Evolutionary conservation across 2,797 vertebrate genomes (phyloP).

Genomic region (Danio choprae): DNA sequence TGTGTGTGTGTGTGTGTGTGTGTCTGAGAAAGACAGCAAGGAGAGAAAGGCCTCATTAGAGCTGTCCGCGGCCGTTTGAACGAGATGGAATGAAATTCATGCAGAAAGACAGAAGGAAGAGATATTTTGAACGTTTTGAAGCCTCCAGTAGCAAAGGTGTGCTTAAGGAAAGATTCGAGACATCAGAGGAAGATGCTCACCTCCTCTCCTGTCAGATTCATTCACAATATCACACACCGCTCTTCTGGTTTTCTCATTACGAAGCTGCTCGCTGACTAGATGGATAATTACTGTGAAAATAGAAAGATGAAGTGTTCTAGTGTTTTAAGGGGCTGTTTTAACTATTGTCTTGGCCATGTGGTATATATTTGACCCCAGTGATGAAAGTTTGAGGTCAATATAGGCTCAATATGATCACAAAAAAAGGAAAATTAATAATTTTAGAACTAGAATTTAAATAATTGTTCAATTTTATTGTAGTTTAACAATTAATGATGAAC

Average conservation of each 20-base stretch:
- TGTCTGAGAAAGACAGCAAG: conserved; percentile 10
- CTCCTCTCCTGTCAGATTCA: conserved; percentile 10
- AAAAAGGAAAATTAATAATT: too few species aligned
- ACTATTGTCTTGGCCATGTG: not conserved
- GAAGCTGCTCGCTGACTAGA: not conserved
- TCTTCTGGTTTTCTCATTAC: conserved; percentile 3
- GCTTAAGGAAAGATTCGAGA: conserved; percentile 3
- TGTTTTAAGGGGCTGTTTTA: not conserved
- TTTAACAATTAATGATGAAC: too few species aligned
- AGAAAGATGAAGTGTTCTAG: not conserved
- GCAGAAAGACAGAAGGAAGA: conserved; percentile 24
- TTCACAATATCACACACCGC: not conserved
- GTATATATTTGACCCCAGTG: too few species aligned
- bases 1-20: conserved; percentile 12
- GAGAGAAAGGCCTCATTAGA: conserved; percentile 51
- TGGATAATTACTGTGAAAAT: conserved; percentile 32
- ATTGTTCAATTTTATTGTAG: too few species aligned
- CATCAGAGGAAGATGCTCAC: conserved; percentile 4
- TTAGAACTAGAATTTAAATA: too few species aligned
- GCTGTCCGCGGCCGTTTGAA: conserved; percentile 30
- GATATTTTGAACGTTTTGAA: conserved; percentile 51
- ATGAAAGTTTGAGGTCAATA: too few species aligned
- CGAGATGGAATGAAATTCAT: conserved; percentile 30
- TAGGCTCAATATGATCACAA: too few species aligned
- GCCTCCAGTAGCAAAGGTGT: conserved; percentile 3